phyloP scores from a whole-genome alignment of 2,113 vertebrate species.

The Prietella phreatophila region DNA sequence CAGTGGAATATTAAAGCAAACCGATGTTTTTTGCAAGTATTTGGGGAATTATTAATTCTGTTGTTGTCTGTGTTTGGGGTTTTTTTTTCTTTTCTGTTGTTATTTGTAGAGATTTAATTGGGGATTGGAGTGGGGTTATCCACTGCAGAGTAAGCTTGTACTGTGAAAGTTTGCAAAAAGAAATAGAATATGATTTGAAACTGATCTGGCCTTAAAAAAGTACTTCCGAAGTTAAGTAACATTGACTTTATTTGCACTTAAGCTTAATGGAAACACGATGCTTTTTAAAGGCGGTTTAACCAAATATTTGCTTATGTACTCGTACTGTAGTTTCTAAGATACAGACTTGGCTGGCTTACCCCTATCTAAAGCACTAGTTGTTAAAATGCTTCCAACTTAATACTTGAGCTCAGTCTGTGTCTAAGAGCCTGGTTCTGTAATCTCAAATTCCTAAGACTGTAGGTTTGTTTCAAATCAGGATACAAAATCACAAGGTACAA shows the following conservation, averaged over 20 bases:
- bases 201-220: neutral
- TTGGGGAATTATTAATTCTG: neutral
- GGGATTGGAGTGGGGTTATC: neutral
- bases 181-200: neutral
- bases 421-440: neutral
- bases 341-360: neutral
- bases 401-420: neutral
- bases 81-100: neutral
- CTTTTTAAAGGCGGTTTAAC: neutral
- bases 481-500: neutral
- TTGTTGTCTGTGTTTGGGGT: neutral
- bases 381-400: neutral
- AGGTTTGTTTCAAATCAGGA: neutral
- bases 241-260: neutral
- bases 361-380: neutral
- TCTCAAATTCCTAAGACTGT: neutral
- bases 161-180: neutral
- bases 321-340: neutral
- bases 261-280: neutral
- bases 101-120: neutral
- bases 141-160: neutral
- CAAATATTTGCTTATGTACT: neutral
- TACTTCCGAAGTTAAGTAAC: slow-evolving; percentile 5
- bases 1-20: slow-evolving; percentile 3
- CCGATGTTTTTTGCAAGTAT: neutral